These are phyloP conservation scores for Bicyclus anynana DNA, from an alignment of 1,140 invertebrate genomes.

Conservation along the genomic window DNA sequence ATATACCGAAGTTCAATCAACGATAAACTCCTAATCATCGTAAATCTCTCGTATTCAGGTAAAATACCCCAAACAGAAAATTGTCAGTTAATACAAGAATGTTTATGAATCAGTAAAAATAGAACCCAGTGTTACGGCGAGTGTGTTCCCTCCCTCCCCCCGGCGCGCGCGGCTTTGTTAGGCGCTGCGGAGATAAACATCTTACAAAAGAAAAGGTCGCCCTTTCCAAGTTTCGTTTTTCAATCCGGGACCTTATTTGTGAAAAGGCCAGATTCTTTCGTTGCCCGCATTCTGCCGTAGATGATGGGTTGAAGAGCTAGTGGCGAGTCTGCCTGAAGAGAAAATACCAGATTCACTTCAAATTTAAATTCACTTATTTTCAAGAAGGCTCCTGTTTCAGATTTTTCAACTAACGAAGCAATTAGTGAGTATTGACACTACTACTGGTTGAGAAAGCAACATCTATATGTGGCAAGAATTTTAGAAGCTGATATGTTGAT, in stretches of 20 bases:
- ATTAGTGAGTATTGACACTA: too few relatives aligned
- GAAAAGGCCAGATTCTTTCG: slow-evolving; percentile 4
- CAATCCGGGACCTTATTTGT: slow-evolving; percentile 3
- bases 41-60: too few relatives aligned
- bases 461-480: too few relatives aligned
- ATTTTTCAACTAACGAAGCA: too few relatives aligned
- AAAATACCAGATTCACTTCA: too few relatives aligned
- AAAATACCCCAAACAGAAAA: too few relatives aligned
- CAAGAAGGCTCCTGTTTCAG: too few relatives aligned
- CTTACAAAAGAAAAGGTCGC: slow-evolving; percentile 1
- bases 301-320: not conserved
- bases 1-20: too few relatives aligned
- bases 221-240: slow-evolving; percentile 1
- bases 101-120: not conserved
- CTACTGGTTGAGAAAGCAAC: too few relatives aligned
- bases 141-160: not conserved
- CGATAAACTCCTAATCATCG: too few relatives aligned
- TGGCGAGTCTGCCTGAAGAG: not conserved
- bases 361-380: too few relatives aligned
- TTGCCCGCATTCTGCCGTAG: not conserved
- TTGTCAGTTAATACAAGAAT: not conserved
- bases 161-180: not conserved
- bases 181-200: not conserved
- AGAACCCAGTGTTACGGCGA: not conserved
- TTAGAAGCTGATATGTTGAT: too few relatives aligned